Percentiles rank a stretch among this genome's conserved stretches.
Evolutionary conservation across 1,140 invertebrate genomes (phyloP).

Genomic region (Pseudachorutes palmiensis): DNA sequence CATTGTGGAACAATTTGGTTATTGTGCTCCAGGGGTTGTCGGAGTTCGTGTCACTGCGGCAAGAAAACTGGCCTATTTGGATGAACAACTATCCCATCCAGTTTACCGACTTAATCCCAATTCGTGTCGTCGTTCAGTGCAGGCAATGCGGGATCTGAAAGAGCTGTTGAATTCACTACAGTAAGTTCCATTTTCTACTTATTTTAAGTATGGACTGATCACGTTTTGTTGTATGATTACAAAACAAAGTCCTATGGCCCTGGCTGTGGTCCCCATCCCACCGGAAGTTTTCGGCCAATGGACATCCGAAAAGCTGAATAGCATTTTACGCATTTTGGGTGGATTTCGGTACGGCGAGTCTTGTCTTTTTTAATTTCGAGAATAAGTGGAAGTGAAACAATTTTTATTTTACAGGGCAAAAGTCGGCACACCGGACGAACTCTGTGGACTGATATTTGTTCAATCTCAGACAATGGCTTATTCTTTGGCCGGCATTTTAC

Average conservation of each 20-base stretch:
- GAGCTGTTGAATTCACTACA: no score
- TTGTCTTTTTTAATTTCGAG: neutral
- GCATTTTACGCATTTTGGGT: neutral
- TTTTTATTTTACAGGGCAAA: neutral
- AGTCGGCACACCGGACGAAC: neutral
- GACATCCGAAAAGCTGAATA: neutral
- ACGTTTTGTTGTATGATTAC: no score
- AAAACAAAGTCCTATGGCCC: no score
- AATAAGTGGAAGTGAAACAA: neutral
- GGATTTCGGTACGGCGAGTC: neutral
- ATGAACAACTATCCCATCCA: neutral
- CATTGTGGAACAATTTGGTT: neutral
- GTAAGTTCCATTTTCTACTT: no score
- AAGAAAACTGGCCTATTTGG: neutral
- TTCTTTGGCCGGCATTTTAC: neutral
- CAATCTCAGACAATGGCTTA: neutral
- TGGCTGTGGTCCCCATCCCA: neutral
- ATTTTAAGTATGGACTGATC: no score
- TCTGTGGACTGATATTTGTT: neutral
- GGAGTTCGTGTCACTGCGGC: neutral
- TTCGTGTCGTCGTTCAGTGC: no score
- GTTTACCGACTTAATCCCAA: no score
- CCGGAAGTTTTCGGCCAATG: neutral
- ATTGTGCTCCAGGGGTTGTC: neutral
- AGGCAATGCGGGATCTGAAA: no score